phyloP scores from a whole-genome alignment of 2,113 vertebrate genomes.

The Myotis brandtii region DNA sequence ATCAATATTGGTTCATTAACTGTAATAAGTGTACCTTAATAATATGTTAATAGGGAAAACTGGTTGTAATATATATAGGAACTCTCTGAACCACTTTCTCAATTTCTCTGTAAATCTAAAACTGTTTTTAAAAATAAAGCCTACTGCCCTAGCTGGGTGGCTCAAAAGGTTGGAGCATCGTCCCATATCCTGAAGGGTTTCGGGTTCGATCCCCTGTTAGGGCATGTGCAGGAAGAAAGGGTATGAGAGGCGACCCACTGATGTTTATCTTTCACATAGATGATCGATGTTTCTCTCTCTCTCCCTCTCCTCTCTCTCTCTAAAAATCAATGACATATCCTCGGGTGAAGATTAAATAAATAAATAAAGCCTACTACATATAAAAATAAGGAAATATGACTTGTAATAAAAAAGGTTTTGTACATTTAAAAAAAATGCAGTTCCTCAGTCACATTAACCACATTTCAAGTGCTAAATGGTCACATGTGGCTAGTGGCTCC shows the following conservation, averaged over 20 bases:
- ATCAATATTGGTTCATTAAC: background rate
- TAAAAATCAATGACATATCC: too few species aligned
- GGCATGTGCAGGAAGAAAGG: too few species aligned
- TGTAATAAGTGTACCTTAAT: background rate
- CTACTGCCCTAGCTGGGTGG: too few species aligned
- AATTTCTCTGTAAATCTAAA: constrained; percentile 3
- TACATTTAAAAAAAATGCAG: background rate
- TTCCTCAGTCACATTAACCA: background rate
- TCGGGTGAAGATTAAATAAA: background rate
- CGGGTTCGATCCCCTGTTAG: too few species aligned
- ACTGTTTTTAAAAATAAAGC: constrained; percentile 19
- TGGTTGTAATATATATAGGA: background rate
- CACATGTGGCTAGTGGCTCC: background rate
- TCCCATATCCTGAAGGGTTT: too few species aligned
- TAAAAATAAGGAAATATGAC: background rate
- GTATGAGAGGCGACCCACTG: too few species aligned
- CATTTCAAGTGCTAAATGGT: background rate
- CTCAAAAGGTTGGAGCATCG: too few species aligned
- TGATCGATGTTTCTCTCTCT: too few species aligned
- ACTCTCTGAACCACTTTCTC: background rate
- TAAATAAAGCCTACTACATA: background rate
- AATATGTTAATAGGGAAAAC: background rate
- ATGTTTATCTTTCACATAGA: too few species aligned
- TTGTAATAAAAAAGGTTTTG: background rate
- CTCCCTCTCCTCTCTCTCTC: too few species aligned